Evolutionary conservation across 2,888 invertebrate genomes (phyloP).

Genomic region (Ichneumoninae sp.): DNA sequence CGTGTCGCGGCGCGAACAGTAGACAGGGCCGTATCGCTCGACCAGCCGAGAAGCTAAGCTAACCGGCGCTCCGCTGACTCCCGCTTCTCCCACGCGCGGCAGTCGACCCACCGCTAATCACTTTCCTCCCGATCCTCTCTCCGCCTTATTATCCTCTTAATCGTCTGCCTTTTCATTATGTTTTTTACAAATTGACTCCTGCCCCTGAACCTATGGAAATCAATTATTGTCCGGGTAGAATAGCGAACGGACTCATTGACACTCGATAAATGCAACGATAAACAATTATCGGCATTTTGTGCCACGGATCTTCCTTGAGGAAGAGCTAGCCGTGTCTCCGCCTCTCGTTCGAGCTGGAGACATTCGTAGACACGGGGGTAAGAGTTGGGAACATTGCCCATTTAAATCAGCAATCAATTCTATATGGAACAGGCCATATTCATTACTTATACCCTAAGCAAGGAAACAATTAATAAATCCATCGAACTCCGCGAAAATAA

Average conservation of each 20-base stretch:
- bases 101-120: slow-evolving; percentile 35
- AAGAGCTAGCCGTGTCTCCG: no score
- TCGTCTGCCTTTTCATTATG: slow-evolving; percentile 6
- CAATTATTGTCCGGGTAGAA: background rate
- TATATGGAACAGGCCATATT: background rate
- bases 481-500: no score
- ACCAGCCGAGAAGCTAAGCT: slow-evolving; percentile 42
- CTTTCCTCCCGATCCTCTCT: slow-evolving; percentile 43
- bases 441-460: background rate
- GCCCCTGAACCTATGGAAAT: background rate
- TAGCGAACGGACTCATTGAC: background rate
- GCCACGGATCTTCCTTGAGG: background rate
- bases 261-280: background rate
- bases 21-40: slow-evolving; percentile 78
- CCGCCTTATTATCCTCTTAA: background rate
- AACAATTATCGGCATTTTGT: background rate
- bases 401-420: background rate
- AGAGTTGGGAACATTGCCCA: background rate
- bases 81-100: slow-evolving; percentile 40
- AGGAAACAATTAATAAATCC: background rate
- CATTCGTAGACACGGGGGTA: background rate
- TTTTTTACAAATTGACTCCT: background rate
- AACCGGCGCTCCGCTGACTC: slow-evolving; percentile 16
- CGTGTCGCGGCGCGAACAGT: slow-evolving; percentile 75
- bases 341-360: background rate